Evolutionary conservation across 2,797 vertebrate genomes (phyloP).

Genomic region (Xiphorhynchus erythropygius): DNA sequence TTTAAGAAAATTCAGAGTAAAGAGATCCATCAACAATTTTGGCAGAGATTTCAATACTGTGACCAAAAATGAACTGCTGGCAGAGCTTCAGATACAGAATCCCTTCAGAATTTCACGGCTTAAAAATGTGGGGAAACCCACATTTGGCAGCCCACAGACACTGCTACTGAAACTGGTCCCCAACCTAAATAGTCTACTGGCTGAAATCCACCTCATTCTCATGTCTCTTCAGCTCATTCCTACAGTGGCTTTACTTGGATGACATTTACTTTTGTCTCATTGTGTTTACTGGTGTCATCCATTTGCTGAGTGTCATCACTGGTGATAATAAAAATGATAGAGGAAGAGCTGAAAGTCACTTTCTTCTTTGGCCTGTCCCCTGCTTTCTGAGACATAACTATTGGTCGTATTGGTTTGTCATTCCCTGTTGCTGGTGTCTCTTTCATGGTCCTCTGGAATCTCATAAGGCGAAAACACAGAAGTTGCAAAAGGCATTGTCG

Average conservation of each 20-base stretch:
- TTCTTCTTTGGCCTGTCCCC: slow-evolving; percentile 89
- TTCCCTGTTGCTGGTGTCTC: slow-evolving; percentile 75
- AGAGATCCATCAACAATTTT: background rate
- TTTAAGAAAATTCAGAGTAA: slow-evolving; percentile 20
- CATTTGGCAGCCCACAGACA: background rate
- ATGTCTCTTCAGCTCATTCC: background rate
- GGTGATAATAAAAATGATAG: slow-evolving; percentile 92
- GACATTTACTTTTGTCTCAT: slow-evolving; percentile 74
- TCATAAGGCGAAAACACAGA: slow-evolving; percentile 83
- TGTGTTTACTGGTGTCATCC: slow-evolving; percentile 72
- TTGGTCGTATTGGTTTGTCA: slow-evolving; percentile 82
- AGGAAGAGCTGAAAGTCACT: slow-evolving; percentile 93
- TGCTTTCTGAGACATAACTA: slow-evolving; percentile 82
- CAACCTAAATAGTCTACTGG: background rate
- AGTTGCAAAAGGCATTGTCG: slow-evolving; percentile 86
- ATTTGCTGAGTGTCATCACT: slow-evolving; percentile 81
- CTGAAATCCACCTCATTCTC: background rate
- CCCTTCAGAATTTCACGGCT: background rate
- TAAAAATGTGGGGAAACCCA: background rate
- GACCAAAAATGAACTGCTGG: background rate
- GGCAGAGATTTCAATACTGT: background rate
- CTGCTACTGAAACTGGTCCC: background rate
- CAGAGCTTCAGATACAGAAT: background rate
- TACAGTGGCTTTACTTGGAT: slow-evolving; percentile 88
- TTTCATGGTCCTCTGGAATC: slow-evolving; percentile 79